Base-by-base conservation (phyloP, 2,888 invertebrate genomes). In the Phorcus lineatus region DNA sequence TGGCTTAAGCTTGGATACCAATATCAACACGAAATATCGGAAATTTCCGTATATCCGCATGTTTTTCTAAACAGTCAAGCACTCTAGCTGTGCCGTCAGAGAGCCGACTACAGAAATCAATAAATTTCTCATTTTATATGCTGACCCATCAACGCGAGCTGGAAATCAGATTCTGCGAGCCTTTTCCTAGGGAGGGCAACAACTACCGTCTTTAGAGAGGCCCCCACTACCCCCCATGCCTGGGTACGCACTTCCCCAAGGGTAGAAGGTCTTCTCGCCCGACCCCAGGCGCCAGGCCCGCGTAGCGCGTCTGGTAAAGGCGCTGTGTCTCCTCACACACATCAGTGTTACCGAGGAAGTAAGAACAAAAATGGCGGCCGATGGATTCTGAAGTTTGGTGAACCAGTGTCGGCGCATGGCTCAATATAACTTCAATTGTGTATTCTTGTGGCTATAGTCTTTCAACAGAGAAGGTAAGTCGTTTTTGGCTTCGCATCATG, bases 111-210 rank as follows among this genome's bases (percentile, higher is more conserved):
- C 28, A 62, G 28, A 62, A 62, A 62, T 62, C 62, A 62, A 62
- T 62, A 62, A 62, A 28, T 62, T 62, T 62, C 62, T 62, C 62
- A 62, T 62, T 62, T 62, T 62, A 62, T 62, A 62, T 62, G 62
- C 62, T 62, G 62, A 28, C 24, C 16, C 22, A 28, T 28, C 62
- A 62, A 24, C 62, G 28, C 28, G 62, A 62, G 62, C 24, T 62
- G 28, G 62, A 28, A 28, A 28, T 62, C 62, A 62, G 28, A 62
- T 62, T 62, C 62, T 62, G 62, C 62, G 62, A 62, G 62, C 62
- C 62, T 62, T 6, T 4, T 47, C 47, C 11, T 47, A 47, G 47
- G 11, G 47, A 47, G 47, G 47, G 47, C 47, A 47, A 4, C 47
- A 47, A 13, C 47, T 47, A 47, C 11, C 47, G 47, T 47, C 13